Percentiles rank a stretch among this genome's conserved stretches.
These are phyloP conservation scores for Helostoma temminkii DNA, from an alignment of 2,797 vertebrate species.

Conservation along the genomic window DNA sequence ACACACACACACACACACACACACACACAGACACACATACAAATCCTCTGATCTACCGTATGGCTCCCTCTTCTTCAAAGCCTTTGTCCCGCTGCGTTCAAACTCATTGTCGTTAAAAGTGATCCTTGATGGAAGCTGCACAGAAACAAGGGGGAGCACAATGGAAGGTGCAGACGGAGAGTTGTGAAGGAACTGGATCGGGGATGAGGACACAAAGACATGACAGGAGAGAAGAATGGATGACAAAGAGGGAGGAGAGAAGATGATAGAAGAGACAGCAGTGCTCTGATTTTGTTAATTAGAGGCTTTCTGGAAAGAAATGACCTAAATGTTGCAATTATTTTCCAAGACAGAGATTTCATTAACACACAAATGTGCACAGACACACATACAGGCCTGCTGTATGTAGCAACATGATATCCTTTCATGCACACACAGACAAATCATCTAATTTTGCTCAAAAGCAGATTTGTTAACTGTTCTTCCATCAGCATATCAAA, in stretches of 20 bases:
- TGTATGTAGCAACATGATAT: not conserved
- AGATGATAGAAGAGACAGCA: conserved; percentile 12
- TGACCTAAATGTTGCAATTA: conserved; percentile 47
- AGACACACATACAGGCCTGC: not conserved
- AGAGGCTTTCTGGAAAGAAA: conserved; percentile 48
- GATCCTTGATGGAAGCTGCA: conserved; percentile 45
- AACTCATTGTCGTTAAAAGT: conserved; percentile 55
- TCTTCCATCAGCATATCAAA: not conserved
- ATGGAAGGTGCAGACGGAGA: conserved; percentile 10
- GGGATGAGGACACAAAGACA: conserved; percentile 20
- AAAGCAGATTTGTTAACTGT: not conserved
- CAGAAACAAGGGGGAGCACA: conserved; percentile 21
- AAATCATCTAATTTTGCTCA: no score
- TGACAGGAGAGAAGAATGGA: not conserved
- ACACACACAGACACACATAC: conserved; percentile 5
- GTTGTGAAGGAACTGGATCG: conserved; percentile 23
- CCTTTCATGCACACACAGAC: not conserved
- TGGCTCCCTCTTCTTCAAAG: conserved; percentile 45
- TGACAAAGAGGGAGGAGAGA: not conserved
- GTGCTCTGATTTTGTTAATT: conserved; percentile 48
- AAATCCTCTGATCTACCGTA: conserved; percentile 14
- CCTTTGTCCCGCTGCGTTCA: conserved; percentile 27
- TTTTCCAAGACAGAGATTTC: conserved; percentile 13
- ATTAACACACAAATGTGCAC: conserved; percentile 10
- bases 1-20: no score